Evolutionary conservation across 2,113 vertebrate species (phyloP).

Genomic region (Lophura nycthemera): DNA sequence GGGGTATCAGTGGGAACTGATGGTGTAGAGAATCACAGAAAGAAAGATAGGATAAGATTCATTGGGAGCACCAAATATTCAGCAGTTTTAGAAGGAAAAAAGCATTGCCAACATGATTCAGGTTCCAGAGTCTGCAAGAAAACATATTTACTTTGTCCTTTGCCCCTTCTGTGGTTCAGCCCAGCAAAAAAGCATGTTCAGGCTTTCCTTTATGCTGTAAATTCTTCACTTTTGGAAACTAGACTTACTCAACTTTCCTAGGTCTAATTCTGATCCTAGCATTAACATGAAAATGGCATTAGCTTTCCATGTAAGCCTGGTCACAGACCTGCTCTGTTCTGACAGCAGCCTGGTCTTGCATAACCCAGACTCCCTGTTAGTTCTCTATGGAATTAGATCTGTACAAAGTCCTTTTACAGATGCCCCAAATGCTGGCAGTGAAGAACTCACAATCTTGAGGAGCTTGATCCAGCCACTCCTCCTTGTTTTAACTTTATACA

Average conservation of each 20-base stretch:
- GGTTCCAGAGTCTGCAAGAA: rapidly evolving
- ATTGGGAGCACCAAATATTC: neutral
- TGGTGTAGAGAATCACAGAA: neutral
- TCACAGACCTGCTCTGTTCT: rapidly evolving
- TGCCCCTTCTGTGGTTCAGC: neutral
- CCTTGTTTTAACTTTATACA: neutral
- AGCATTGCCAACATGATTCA: neutral
- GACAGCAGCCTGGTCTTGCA: neutral
- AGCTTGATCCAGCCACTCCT: neutral
- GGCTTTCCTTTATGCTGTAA: neutral
- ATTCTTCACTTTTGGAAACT: neutral
- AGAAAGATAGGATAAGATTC: neutral
- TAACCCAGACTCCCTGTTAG: neutral
- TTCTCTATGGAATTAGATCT: neutral
- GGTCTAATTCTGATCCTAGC: neutral
- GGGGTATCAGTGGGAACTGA: neutral
- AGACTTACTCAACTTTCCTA: neutral
- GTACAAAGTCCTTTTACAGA: neutral
- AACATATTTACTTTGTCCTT: neutral
- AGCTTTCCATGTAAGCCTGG: neutral
- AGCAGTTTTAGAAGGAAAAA: neutral
- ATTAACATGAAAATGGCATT: neutral
- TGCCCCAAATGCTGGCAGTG: neutral
- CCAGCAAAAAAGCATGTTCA: neutral
- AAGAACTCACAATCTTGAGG: neutral